Evolutionary conservation across 1,140 invertebrate species (phyloP).

Genomic region (Saccostrea cuccullata): DNA sequence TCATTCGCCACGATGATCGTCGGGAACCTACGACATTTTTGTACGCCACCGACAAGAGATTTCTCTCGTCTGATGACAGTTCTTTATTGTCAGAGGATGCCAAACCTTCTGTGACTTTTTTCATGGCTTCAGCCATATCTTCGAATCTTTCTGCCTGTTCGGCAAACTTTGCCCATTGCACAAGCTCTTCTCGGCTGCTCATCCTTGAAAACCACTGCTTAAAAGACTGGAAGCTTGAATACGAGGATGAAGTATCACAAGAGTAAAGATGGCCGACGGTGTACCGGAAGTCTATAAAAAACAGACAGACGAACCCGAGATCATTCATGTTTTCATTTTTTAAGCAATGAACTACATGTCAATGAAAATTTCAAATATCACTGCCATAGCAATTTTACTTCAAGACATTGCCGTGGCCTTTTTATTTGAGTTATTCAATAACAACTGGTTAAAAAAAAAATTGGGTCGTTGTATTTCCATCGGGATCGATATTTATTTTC

Average conservation of each 20-base stretch:
- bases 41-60: slow-evolving; percentile 98
- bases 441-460: no score
- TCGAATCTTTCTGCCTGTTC: slow-evolving; percentile 74
- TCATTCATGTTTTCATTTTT: no score
- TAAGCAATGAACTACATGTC: no score
- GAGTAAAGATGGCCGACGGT: slow-evolving; percentile 12
- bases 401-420: no score
- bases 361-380: no score
- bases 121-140: slow-evolving; percentile 72
- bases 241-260: neutral
- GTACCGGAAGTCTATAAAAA: neutral
- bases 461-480: no score
- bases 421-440: no score
- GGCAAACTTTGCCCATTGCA: slow-evolving; percentile 65
- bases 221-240: neutral
- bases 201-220: neutral
- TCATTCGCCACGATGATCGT: slow-evolving; percentile 97
- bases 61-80: slow-evolving; percentile 85
- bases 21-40: slow-evolving; percentile 99
- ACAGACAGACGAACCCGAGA: neutral
- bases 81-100: slow-evolving; percentile 53
- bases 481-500: no score
- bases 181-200: slow-evolving; percentile 57
- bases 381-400: no score
- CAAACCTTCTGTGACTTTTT: slow-evolving; percentile 61